These are phyloP conservation scores for Amiota mariae DNA, from an alignment of 2,888 invertebrate species.

Conservation along the genomic window DNA sequence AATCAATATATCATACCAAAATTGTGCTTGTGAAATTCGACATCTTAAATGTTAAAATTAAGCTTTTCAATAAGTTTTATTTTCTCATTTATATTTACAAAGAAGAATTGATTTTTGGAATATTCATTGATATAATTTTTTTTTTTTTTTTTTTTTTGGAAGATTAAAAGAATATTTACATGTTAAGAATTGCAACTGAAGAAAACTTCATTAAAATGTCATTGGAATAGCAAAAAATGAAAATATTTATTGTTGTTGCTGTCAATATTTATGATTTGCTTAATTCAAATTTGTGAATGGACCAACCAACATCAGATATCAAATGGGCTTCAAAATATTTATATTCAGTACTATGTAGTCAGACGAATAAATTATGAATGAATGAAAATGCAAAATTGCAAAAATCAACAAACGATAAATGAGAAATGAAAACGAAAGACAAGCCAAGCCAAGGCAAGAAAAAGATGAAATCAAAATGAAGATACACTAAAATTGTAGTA, in stretches of 20 bases:
- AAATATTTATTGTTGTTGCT: neutral
- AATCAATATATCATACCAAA: no score
- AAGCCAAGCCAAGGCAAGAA: neutral
- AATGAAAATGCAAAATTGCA: neutral
- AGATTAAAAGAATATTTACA: no score
- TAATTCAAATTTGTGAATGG: no score
- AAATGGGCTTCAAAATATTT: neutral
- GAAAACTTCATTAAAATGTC: neutral
- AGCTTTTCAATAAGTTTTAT: no score
- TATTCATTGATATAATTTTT: no score
- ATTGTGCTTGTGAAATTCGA: no score
- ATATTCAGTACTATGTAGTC: neutral
- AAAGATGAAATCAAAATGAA: neutral
- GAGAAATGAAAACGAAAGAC: constrained; percentile 9
- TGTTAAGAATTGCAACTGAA: no score
- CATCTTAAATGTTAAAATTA: no score
- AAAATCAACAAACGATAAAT: neutral
- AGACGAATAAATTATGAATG: constrained; percentile 12
- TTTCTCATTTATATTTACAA: no score
- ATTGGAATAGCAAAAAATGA: neutral
- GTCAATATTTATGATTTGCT: neutral
- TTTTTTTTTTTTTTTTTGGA: no score
- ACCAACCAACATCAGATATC: neutral
- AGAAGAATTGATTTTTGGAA: no score
- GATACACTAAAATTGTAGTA: neutral